Evolutionary conservation across 2,113 vertebrate species (phyloP).

Genomic region (Isurus oxyrinchus): DNA sequence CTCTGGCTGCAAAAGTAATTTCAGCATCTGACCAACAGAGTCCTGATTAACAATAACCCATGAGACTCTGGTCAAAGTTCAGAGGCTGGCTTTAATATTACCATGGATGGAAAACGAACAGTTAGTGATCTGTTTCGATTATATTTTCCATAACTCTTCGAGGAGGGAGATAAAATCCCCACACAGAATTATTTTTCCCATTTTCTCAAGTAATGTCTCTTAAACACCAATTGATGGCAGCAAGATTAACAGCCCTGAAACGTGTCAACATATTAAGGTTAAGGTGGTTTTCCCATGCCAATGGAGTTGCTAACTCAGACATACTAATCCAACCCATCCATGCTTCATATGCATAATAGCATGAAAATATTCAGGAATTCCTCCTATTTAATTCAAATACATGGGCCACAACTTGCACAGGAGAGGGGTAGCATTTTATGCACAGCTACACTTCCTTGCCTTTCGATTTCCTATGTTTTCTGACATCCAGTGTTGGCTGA

Average conservation of each 20-base stretch:
- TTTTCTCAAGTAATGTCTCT: background rate
- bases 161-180: background rate
- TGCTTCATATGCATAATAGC: background rate
- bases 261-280: background rate
- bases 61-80: too few relatives aligned
- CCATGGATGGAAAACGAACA: background rate
- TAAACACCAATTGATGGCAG: constrained; percentile 3
- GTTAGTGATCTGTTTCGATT: background rate
- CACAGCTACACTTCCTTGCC: background rate
- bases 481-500: background rate
- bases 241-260: background rate
- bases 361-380: background rate
- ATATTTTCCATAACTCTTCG: background rate
- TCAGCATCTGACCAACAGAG: background rate
- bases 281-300: background rate
- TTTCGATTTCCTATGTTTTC: background rate
- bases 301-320: background rate
- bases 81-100: background rate
- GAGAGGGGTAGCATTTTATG: background rate
- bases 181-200: background rate
- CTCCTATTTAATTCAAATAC: background rate
- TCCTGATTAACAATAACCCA: too few relatives aligned
- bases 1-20: background rate
- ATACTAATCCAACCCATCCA: background rate
- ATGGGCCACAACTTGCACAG: background rate